Evolutionary conservation across 2,113 vertebrate species (phyloP), one percentile per base, ranked within the genome.

Genomic region (Lophius piscatorius): DNA sequence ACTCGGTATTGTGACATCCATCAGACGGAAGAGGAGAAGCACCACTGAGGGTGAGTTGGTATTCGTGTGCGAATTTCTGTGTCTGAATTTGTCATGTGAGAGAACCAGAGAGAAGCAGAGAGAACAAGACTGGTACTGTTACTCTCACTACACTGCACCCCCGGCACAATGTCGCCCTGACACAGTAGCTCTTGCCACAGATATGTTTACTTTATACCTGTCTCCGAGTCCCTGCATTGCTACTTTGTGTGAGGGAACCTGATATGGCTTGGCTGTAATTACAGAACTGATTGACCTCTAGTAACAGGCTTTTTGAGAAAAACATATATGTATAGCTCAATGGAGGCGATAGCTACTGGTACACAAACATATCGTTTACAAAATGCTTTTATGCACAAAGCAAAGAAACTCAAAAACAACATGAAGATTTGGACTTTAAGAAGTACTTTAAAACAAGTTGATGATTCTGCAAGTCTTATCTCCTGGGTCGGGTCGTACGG

Each of bases 11-110:
- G 41, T 52, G 24, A 46, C 61, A 2, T 79, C 81, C 56, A 44
- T 78, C 67, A 76, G 79, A 66, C 86, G 85, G 67, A 91, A 90
- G 78, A 87, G 85, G 75, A 84, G 76, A 76, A 88, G 71, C 74
- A 57, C 84, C 1, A 62, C 82, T 10, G 91, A 92, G 67, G 85
- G 92, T 93, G 74, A 84, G 82, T 28, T 22, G 44, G 52, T 49
- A 20, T 42, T 33, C 70, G 34, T 58, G 58, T 11, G n/a, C n/a
- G n/a, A n/a, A n/a, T n/a, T n/a, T n/a, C n/a, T n/a, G n/a, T 22
- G 23, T 61, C 26, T 26, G 60, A 63, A 9, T 34, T 46, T 63
- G 63, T 16, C 20, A 22, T 42, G 38, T 3, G 36, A 54, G 22
- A 46, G 62, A 63, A 42, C 35, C 26, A 62, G 54, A 33, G 39